These are phyloP conservation scores for Plotosus lineatus DNA, from an alignment of 2,113 vertebrate species.

Conservation along the genomic window DNA sequence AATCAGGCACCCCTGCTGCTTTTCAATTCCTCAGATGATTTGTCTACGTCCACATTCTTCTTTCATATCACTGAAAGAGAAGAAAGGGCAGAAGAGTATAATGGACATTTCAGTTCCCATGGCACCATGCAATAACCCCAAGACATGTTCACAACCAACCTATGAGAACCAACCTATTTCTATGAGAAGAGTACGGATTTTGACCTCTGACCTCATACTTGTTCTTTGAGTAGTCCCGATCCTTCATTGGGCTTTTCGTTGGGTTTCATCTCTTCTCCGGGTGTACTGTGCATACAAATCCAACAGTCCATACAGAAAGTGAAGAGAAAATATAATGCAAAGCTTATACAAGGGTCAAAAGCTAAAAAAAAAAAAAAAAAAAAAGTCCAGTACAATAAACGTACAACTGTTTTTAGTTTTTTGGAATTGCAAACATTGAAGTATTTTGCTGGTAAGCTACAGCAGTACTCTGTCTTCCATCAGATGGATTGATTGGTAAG, in stretches of 20 bases:
- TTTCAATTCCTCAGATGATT: slow-evolving; percentile 6
- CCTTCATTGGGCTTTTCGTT: slow-evolving; percentile 75
- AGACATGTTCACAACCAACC: background rate
- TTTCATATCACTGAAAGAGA: slow-evolving; percentile 31
- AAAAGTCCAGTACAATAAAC: background rate
- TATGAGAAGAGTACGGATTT: background rate
- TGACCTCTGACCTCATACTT: slow-evolving; percentile 65
- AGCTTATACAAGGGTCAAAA: background rate
- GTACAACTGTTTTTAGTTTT: background rate
- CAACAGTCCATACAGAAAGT: background rate
- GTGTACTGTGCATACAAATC: slow-evolving; percentile 54
- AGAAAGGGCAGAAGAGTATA: background rate
- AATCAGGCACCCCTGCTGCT: background rate
- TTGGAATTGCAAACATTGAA: background rate
- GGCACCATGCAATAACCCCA: background rate
- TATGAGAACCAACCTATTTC: no score
- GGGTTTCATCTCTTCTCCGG: slow-evolving; percentile 73
- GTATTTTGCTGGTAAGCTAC: background rate
- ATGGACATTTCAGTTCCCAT: background rate
- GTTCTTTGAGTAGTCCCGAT: slow-evolving; percentile 72
- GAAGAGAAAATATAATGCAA: background rate
- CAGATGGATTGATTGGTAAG: background rate
- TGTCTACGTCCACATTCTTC: slow-evolving; percentile 10
- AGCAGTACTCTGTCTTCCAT: background rate
- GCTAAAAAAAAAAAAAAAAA: background rate